A percentile compares a stretch with the other conserved stretches of the same genome.
Evolutionary conservation across 2,113 vertebrate species (phyloP).

Genomic region (Etia nguti): DNA sequence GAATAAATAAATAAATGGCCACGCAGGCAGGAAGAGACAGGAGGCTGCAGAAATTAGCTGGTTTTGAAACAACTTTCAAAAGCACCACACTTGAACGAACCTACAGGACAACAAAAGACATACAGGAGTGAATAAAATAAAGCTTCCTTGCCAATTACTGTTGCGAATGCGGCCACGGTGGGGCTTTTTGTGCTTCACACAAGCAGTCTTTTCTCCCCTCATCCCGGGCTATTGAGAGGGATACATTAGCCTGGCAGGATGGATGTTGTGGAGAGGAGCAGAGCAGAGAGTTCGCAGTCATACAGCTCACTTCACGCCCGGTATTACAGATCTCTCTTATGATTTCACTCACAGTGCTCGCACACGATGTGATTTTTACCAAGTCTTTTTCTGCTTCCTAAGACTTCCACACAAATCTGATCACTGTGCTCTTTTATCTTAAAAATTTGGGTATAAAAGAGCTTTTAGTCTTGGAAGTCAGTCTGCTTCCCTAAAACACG

Average conservation of each 20-base stretch:
- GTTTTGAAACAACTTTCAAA: constrained; percentile 85
- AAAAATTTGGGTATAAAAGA: not conserved
- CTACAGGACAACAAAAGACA: constrained; percentile 79
- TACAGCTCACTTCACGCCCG: constrained; percentile 76
- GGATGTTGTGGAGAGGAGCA: constrained; percentile 36
- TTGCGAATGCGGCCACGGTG: constrained; percentile 72
- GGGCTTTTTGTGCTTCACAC: constrained; percentile 79
- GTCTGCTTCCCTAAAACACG: not conserved
- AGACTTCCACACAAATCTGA: not conserved
- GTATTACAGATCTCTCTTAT: constrained; percentile 84
- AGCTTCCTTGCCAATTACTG: constrained; percentile 88
- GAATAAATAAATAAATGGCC: constrained; percentile 17
- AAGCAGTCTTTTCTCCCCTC: constrained; percentile 53
- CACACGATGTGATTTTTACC: constrained; percentile 45
- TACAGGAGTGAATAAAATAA: constrained; percentile 82
- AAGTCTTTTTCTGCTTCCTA: constrained; percentile 25
- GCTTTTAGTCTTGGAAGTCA: not conserved
- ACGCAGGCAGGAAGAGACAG: constrained; percentile 28
- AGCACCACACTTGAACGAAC: constrained; percentile 85
- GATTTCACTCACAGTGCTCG: constrained; percentile 68
- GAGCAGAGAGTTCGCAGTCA: constrained; percentile 45
- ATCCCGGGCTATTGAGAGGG: constrained; percentile 75
- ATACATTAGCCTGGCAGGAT: constrained; percentile 77
- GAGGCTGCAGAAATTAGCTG: constrained; percentile 75
- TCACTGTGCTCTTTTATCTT: not conserved